A percentile compares a stretch with the other conserved stretches of the same genome.
Evolutionary conservation across 2,113 vertebrate species (phyloP).

Genomic region (Mormoops blainvillei): DNA sequence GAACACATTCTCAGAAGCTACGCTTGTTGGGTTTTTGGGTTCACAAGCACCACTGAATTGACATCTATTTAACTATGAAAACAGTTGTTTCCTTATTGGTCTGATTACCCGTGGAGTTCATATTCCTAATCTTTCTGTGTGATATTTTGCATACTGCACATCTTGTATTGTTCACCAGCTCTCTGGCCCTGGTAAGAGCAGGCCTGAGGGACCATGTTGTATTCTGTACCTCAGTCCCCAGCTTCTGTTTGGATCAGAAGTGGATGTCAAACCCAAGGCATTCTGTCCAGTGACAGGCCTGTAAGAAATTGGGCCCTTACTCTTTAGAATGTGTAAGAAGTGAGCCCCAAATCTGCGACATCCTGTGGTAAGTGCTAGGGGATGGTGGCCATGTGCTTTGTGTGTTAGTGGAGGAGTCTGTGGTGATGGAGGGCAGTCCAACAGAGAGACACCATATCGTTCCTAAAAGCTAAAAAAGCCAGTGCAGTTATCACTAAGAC

Average conservation of each 20-base stretch:
- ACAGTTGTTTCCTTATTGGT: not conserved
- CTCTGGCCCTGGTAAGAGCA: not conserved
- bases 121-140: not conserved
- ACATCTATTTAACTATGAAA: not conserved
- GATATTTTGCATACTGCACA: not conserved
- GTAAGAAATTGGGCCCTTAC: not conserved
- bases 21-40: not conserved
- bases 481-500: not conserved
- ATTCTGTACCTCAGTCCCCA: not conserved
- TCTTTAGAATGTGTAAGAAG: not conserved
- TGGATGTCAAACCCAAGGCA: not conserved
- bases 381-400: no score
- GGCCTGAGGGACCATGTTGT: not conserved
- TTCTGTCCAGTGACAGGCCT: rapidly evolving
- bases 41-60: not conserved
- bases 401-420: not conserved
- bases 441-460: not conserved
- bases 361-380: no score
- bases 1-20: no score
- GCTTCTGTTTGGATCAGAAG: not conserved
- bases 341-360: not conserved
- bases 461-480: not conserved
- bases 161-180: not conserved
- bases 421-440: not conserved
- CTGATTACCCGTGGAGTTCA: not conserved